Base-by-base conservation (phyloP, 2,888 invertebrate genomes). In the Anaspis maculata region DNA sequence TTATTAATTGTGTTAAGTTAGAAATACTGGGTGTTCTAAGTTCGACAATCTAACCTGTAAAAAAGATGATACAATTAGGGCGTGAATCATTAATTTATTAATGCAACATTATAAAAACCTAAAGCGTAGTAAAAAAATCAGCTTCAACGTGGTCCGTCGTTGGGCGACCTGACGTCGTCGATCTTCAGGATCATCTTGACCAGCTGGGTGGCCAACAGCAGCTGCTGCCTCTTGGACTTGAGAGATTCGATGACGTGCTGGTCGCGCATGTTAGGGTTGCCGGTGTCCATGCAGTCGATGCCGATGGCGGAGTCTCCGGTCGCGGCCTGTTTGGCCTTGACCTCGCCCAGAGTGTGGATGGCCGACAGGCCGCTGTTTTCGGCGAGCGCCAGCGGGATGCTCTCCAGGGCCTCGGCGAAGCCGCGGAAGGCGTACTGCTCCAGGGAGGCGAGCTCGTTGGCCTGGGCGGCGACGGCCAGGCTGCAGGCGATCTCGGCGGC, bases 131-230 rank as follows among this genome's bases (percentile, higher is more conserved):
- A 19, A n/a, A n/a, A n/a, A n/a, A n/a, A n/a, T n/a, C n/a, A n/a
- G n/a, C n/a, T n/a, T n/a, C n/a, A n/a, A 6, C 46, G 44, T 29
- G 46, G 46, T 7, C 21, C 16, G 25, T 51, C 50, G 35, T 43
- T 48, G 1, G 54, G 55, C 12, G 52, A 52, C 31, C 59, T 46
- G 23, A 99, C 88, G 62, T 98, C 98, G 62, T 98, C 98, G 40
- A 98, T 99, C 70, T 98, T 99, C 47, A 98, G 76, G 47, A 98
- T 97, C 98, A 99, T 98, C 66, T 97, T 95, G 31, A 97, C 97
- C 42, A 98, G 75, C 60, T 98, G 98, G 0, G 97, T 94, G 12
- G 98, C 97, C 48, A 99, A 72, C 16, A 94, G 73, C 39, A 98
- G 85, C 70, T 98, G 98, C 59, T 98, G 96, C 56, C 90, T 87